These are phyloP conservation scores for Pogonocherus hispidulus DNA, from an alignment of 2,888 invertebrate species.

Conservation along the genomic window DNA sequence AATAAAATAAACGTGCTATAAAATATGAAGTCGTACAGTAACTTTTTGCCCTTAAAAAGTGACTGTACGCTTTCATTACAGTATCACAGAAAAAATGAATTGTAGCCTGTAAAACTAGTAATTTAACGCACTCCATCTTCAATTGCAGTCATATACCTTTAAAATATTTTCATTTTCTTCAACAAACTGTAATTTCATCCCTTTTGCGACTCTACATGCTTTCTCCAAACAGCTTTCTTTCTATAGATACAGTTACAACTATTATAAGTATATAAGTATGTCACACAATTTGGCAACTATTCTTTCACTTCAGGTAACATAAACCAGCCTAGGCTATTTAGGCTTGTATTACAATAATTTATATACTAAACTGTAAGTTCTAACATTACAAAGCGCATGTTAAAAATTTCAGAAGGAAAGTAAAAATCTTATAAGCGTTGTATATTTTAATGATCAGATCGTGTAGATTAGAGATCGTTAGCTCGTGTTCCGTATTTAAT, in stretches of 20 bases:
- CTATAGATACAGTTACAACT: background rate
- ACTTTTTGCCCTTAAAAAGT: no score
- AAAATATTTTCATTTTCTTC: background rate
- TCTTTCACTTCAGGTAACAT: conserved; percentile 17
- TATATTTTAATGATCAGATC: background rate
- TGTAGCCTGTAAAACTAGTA: no score
- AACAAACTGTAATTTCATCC: conserved; percentile 1
- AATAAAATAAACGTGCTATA: no score
- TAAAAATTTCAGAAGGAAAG: conserved; percentile 19
- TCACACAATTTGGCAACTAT: conserved; percentile 9
- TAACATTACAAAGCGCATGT: background rate
- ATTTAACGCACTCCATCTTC: no score
- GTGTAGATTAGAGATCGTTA: conserved; percentile 2
- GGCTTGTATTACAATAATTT: background rate
- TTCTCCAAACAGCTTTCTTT: background rate
- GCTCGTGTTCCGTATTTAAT: conserved; percentile 11
- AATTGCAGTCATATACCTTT: no score
- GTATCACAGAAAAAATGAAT: no score
- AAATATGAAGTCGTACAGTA: no score
- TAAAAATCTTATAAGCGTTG: background rate
- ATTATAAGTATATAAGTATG: background rate
- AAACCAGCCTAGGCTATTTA: background rate
- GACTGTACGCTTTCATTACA: no score
- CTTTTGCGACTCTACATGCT: background rate
- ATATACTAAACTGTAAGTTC: conserved; percentile 9